Conservation (phyloP, 2,797 vertebrate genomes). For the Paratrypauchen microcephalus region DNA sequence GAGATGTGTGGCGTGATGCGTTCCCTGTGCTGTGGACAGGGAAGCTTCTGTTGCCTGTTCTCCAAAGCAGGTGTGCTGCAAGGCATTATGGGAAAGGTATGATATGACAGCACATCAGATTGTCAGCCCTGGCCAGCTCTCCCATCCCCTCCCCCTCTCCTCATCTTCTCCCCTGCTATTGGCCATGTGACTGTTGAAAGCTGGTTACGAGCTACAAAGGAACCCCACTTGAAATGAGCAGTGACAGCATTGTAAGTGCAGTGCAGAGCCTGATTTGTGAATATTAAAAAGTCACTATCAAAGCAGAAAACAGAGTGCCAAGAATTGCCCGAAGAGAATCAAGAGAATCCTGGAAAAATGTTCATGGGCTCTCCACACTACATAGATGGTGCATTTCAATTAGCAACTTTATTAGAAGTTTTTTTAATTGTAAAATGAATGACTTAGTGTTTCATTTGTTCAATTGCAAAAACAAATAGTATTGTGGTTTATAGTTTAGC, state of each 20-base stretch:
- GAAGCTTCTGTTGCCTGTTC: constrained; percentile 61
- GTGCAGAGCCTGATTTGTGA: constrained; percentile 47
- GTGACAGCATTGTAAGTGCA: constrained; percentile 35
- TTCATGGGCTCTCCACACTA: constrained; percentile 17
- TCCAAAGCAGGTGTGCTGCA: constrained; percentile 71
- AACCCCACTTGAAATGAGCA: constrained; percentile 55
- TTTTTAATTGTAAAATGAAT: constrained; percentile 6
- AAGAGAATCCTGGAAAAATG: constrained; percentile 27
- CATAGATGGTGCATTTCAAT: constrained; percentile 45
- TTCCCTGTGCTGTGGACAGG: constrained; percentile 62
- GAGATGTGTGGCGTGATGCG: constrained; percentile 52
- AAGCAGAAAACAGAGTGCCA: constrained; percentile 26
- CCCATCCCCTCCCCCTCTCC: constrained; percentile 27
- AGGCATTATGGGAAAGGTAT: constrained; percentile 69
- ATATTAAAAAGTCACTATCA: constrained; percentile 48
- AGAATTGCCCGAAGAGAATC: constrained; percentile 38
- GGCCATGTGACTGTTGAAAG: constrained; percentile 33
- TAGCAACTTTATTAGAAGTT: constrained; percentile 14
- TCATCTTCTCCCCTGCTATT: constrained; percentile 19
- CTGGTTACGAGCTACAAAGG: constrained; percentile 45
- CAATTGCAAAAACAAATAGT: constrained; percentile 5
- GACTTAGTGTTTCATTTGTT: constrained; percentile 21
- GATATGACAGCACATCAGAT: constrained; percentile 65
- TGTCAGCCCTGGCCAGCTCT: constrained; percentile 59
- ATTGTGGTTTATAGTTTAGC: constrained; percentile 2